Evolutionary conservation across 2,888 invertebrate species (phyloP).

Genomic region (Cheilosia vernalis): DNA sequence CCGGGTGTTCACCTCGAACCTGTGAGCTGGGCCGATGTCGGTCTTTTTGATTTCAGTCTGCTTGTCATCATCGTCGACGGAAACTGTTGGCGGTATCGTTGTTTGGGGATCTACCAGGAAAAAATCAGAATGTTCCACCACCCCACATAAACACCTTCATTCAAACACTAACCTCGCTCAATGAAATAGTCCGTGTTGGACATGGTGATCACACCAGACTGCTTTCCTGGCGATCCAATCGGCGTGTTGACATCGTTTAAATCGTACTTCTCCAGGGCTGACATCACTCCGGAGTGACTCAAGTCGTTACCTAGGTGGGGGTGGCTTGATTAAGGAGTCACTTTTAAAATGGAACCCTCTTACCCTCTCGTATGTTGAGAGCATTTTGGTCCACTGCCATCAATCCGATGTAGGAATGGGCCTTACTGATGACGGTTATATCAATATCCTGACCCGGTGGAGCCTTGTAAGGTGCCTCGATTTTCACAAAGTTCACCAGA

Average conservation of each 20-base stretch:
- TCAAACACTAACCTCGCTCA: constrained; percentile 77
- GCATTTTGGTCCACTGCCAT: constrained; percentile 94
- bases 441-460: constrained; percentile 92
- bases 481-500: constrained; percentile 91
- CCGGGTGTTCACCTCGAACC: constrained; percentile 87
- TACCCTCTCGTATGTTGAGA: constrained; percentile 88
- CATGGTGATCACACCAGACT: constrained; percentile 81
- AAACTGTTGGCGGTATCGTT: constrained; percentile 50
- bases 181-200: constrained; percentile 81
- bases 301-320: constrained; percentile 79
- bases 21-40: constrained; percentile 83
- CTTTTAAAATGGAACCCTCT: neutral
- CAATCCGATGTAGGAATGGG: constrained; percentile 94
- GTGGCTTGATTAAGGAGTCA: neutral
- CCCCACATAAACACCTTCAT: neutral
- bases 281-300: constrained; percentile 79
- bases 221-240: constrained; percentile 80
- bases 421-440: constrained; percentile 91
- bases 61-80: constrained; percentile 79
- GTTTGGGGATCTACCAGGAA: constrained; percentile 78
- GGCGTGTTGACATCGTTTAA: constrained; percentile 79
- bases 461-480: constrained; percentile 87
- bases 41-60: constrained; percentile 82
- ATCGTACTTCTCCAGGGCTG: constrained; percentile 80
- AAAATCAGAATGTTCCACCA: neutral